These are phyloP conservation scores for Thyatira batis DNA, from an alignment of 2,888 invertebrate species.

Conservation along the genomic window DNA sequence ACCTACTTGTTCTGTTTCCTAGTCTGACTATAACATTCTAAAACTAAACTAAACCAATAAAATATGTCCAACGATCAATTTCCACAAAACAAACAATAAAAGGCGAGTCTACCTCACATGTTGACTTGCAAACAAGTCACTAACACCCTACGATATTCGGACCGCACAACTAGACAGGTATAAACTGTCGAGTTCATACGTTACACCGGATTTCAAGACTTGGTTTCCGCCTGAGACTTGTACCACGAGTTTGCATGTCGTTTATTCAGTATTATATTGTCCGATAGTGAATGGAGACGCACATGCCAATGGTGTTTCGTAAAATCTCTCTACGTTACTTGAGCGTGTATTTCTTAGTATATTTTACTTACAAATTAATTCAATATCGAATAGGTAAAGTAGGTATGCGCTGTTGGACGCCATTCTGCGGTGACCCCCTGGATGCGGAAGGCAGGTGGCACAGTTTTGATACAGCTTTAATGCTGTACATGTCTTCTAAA, in stretches of 20 bases:
- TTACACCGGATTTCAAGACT: neutral
- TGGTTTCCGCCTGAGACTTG: neutral
- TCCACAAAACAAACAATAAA: neutral
- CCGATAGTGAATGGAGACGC: slow-evolving; percentile 17
- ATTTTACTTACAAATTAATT: slow-evolving; percentile 2
- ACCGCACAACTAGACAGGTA: neutral
- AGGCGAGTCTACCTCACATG: neutral
- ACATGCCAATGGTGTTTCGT: slow-evolving; percentile 22
- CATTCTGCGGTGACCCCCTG: neutral
- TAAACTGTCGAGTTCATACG: neutral
- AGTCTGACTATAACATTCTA: no score
- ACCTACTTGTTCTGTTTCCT: no score
- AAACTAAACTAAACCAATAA: neutral
- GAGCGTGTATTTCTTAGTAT: neutral
- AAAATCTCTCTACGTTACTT: slow-evolving; percentile 19
- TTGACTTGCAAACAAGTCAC: neutral
- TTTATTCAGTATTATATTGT: slow-evolving; percentile 40
- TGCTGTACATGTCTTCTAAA: neutral
- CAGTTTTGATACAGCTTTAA: neutral
- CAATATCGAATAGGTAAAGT: neutral
- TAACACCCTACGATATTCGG: neutral
- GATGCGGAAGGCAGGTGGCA: neutral
- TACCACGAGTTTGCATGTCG: slow-evolving; percentile 7
- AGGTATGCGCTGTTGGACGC: neutral
- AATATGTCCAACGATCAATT: neutral